A percentile compares a stretch with the other conserved stretches of the same genome.
phyloP scores from a whole-genome alignment of 1,140 invertebrate species.

The Bombus superbus region DNA sequence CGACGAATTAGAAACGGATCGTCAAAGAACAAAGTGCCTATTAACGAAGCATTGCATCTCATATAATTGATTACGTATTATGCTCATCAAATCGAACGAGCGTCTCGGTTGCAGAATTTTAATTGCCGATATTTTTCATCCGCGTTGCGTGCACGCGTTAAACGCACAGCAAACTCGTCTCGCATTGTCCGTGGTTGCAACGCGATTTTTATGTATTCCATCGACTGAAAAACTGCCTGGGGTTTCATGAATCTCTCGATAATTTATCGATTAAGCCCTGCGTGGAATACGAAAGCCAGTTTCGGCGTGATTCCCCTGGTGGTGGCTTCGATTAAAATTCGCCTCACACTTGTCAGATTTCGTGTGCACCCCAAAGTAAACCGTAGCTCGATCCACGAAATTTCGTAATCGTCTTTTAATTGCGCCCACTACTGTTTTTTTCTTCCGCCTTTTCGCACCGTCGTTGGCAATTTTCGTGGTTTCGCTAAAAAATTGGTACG shows the following conservation, averaged over 20 bases:
- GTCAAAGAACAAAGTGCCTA: neutral
- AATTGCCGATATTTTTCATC: constrained; percentile 26
- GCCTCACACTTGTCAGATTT: constrained; percentile 59
- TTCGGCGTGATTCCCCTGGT: constrained; percentile 9
- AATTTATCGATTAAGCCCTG: constrained; percentile 70
- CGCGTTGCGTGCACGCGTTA: constrained; percentile 12
- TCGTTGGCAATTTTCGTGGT: neutral
- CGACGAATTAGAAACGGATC: neutral
- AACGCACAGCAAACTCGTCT: constrained; percentile 39
- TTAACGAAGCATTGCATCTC: neutral
- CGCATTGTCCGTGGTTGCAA: neutral
- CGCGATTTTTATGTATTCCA: constrained; percentile 53
- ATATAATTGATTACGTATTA: neutral
- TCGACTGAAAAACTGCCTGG: constrained; percentile 51
- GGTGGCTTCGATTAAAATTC: constrained; percentile 55
- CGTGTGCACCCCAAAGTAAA: constrained; percentile 14
- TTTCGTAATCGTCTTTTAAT: constrained; percentile 34
- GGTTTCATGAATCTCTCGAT: constrained; percentile 65
- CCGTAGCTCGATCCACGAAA: constrained; percentile 33
- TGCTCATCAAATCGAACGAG: neutral
- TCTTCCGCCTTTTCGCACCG: neutral
- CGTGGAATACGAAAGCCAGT: constrained; percentile 61
- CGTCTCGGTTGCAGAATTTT: neutral
- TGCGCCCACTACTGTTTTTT: neutral
- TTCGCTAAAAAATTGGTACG: neutral